Evolutionary conservation across 2,888 invertebrate species (phyloP).

Genomic region (Cantharis nigra): DNA sequence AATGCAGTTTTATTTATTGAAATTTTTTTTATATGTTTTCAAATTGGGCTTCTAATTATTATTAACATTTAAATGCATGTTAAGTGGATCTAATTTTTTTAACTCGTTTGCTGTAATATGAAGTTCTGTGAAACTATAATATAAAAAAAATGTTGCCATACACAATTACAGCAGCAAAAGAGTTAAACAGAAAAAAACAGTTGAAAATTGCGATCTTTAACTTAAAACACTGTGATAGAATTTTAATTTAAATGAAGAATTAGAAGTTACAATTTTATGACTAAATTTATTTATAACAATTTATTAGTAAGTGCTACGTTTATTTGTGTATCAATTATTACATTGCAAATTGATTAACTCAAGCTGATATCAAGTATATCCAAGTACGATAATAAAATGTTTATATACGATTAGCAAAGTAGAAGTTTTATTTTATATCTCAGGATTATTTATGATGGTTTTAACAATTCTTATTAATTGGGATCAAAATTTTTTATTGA

Average conservation of each 20-base stretch:
- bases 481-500: neutral
- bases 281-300: neutral
- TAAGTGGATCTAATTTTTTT: neutral
- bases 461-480: neutral
- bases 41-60: neutral
- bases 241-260: neutral
- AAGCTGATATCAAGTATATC: neutral
- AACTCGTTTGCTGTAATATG: neutral
- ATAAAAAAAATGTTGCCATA: neutral
- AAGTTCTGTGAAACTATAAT: neutral
- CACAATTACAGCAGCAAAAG: neutral
- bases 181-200: neutral
- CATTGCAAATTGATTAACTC: neutral
- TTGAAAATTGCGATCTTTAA: neutral
- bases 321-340: neutral
- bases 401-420: neutral
- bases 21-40: neutral
- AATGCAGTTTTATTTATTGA: slow-evolving; percentile 7
- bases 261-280: neutral
- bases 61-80: neutral
- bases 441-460: neutral
- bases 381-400: neutral
- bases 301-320: neutral
- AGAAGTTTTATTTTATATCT: neutral
- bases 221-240: neutral